Conservation (phyloP, 2,113 vertebrate genomes). For the Bungarus multicinctus region DNA sequence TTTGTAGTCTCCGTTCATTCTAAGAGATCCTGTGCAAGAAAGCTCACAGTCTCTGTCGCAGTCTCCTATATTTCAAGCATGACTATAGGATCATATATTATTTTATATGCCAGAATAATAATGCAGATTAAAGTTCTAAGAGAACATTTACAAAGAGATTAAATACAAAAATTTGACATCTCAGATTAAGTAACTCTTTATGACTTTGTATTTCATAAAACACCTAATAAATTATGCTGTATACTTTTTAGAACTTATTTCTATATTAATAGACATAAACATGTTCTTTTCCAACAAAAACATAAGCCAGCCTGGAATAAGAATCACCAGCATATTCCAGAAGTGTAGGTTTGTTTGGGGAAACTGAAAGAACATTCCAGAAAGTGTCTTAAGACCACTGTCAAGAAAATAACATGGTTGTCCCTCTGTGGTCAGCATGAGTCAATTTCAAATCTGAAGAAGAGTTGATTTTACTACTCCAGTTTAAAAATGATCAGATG, state of each 20-base stretch:
- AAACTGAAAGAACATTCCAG: neutral
- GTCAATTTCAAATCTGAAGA: neutral
- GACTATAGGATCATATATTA: neutral
- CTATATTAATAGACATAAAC: conserved; percentile 57
- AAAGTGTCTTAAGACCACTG: neutral
- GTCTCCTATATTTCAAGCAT: neutral
- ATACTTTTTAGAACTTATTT: conserved; percentile 53
- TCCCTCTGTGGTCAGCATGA: neutral
- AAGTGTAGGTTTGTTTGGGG: neutral
- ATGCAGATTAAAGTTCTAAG: neutral
- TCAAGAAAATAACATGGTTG: neutral
- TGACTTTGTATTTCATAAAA: neutral
- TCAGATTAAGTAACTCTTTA: neutral
- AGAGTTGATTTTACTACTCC: conserved; percentile 45
- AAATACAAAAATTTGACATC: neutral
- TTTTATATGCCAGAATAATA: neutral
- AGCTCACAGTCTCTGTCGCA: neutral
- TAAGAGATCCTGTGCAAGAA: neutral
- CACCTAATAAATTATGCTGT: neutral
- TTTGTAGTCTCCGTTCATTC: neutral
- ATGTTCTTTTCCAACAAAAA: conserved; percentile 62
- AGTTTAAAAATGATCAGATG: conserved; percentile 58
- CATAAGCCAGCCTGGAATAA: conserved; percentile 33
- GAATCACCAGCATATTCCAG: neutral
- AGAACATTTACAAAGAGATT: neutral